Base-by-base conservation (phyloP, 1,140 invertebrate species). In the Heliconius hewitsoni region DNA sequence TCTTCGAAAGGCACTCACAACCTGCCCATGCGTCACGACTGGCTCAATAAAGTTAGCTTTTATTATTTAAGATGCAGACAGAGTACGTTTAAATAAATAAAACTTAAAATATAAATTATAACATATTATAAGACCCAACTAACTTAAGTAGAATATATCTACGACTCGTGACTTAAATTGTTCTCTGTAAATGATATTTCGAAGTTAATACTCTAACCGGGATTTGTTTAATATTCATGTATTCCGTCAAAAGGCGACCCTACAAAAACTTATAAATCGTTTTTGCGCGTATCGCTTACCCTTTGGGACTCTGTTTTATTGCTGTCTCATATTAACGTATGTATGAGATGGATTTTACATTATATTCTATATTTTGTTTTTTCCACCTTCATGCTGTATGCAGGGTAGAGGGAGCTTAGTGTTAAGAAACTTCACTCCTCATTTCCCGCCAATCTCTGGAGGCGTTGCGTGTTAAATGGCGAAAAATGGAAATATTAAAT, bases 261-360 rank as follows among this genome's bases (percentile, higher is more conserved):
- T 39, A 79, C 85, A 88, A 86, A 86, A 87, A 86, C 83, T 86
- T 83, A 81, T 84, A 84, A 87, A 86, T 87, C 84, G 84, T 87
- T 87, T 88, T 85, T 85, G 81, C 71, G 72, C 77, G 79, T 80
- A 83, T 82, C 82, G 84, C 76, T 84, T 84, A 81, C 73, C 81
- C 82, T 86, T 83, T 86, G 82, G 71, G 71, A 72, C 18, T 16
- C 60, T 30, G 11, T 66, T 66, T 66, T 66, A 66, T 66, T 66
- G 60, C 60, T 66, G 60, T 66, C 60, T 66, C 60, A 30, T 66
- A 66, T 66, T 66, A 66, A 30, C 27, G 13, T 66, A 66, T 66
- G 23, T 66, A 66, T 66, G 60, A 66, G 60, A 30, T 16, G 60
- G 13, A 66, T 66, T 66, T 66, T 66, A 66, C 13, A 4, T 66